Evolutionary conservation across 2,113 vertebrate species (phyloP).

Genomic region (Cynopterus brachyotis): DNA sequence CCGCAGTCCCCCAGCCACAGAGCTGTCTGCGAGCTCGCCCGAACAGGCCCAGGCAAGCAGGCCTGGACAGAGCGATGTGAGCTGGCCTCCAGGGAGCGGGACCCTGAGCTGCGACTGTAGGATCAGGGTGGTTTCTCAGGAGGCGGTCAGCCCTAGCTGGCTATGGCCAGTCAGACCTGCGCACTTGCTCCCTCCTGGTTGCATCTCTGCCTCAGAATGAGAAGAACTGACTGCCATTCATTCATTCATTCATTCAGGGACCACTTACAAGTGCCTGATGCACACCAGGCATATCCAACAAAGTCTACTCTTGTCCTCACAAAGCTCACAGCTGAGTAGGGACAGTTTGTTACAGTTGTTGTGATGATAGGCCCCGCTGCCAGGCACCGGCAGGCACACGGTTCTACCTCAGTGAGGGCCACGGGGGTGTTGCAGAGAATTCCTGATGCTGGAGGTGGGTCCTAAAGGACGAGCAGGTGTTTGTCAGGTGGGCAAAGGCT

Average conservation of each 20-base stretch:
- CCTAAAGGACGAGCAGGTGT: neutral
- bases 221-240: neutral
- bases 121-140: neutral
- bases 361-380: rapidly evolving
- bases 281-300: neutral
- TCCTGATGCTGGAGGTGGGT: no score
- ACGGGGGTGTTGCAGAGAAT: neutral
- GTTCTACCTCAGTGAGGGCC: neutral
- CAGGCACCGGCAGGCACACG: neutral
- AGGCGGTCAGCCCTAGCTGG: neutral
- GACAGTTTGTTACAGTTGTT: neutral
- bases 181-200: neutral
- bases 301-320: neutral
- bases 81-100: neutral
- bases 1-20: neutral
- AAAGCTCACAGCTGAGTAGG: neutral
- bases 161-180: neutral
- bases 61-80: rapidly evolving
- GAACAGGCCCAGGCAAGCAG: rapidly evolving
- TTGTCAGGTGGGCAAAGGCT: neutral
- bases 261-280: neutral
- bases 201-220: neutral
- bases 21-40: neutral
- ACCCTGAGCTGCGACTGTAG: rapidly evolving
- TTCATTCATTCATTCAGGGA: neutral